Conservation (phyloP, 2,888 invertebrate genomes). For the Drosophila flavopinicola region DNA sequence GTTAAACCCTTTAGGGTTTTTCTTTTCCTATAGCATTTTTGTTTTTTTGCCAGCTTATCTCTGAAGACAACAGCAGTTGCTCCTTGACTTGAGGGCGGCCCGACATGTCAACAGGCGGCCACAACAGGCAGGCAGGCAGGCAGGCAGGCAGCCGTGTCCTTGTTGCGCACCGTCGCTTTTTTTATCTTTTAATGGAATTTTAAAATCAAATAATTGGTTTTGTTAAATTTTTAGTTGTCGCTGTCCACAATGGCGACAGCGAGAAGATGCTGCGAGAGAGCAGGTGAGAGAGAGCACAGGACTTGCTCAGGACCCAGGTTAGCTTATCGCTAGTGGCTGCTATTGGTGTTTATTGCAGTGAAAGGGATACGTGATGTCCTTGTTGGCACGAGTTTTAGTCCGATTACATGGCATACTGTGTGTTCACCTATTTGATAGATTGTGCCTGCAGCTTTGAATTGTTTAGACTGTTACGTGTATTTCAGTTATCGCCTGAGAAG, state of each 20-base stretch:
- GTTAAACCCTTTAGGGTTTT: constrained; percentile 68
- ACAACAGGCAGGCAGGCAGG: constrained; percentile 50
- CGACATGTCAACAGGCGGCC: constrained; percentile 64
- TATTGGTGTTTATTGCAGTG: constrained; percentile 63
- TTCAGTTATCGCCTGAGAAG: too few relatives aligned
- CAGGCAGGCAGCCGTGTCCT: constrained; percentile 32
- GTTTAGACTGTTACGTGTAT: neutral
- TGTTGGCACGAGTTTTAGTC: constrained; percentile 17
- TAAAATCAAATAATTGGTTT: constrained; percentile 79
- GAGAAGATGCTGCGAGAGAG: constrained; percentile 46
- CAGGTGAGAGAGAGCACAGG: constrained; percentile 45
- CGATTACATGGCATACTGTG: constrained; percentile 14
- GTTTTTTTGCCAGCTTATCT: constrained; percentile 40
- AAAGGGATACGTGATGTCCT: constrained; percentile 56
- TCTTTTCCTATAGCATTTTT: constrained; percentile 12
- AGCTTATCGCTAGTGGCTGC: constrained; percentile 38
- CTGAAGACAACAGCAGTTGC: constrained; percentile 43
- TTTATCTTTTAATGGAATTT: constrained; percentile 80
- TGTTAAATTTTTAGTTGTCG: constrained; percentile 62
- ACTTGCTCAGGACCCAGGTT: constrained; percentile 18
- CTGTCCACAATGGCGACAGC: constrained; percentile 15
- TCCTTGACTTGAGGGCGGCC: constrained; percentile 59
- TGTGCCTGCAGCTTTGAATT: neutral
- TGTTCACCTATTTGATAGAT: constrained; percentile 16
- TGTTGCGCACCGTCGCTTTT: constrained; percentile 21